Conservation (phyloP, 2,113 vertebrate genomes). For the Sturnus vulgaris region DNA sequence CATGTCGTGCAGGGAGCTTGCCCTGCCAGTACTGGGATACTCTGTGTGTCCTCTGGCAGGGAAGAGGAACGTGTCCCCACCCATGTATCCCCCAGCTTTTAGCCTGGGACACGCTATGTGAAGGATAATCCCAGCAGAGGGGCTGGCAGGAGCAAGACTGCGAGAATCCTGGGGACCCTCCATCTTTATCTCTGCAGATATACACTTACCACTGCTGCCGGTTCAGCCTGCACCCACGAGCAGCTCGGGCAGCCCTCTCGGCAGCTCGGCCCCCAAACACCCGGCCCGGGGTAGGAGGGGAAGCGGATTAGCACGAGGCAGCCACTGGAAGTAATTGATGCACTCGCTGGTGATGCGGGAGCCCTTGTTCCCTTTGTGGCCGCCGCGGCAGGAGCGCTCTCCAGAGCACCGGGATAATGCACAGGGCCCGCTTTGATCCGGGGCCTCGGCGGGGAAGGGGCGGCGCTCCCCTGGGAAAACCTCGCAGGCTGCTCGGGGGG, state of each 20-base stretch:
- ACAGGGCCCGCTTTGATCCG: not conserved
- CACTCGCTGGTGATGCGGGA: slow-evolving; percentile 32
- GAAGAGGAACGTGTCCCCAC: not conserved
- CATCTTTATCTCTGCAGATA: not conserved
- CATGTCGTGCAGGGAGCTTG: accelerated
- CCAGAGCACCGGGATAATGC: not conserved
- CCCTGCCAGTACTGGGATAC: not conserved
- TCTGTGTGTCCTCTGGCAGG: not conserved
- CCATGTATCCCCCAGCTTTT: not conserved
- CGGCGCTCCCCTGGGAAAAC: not conserved
- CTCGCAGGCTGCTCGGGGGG: not conserved
- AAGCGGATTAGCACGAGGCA: slow-evolving; percentile 46
- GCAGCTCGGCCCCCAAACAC: not conserved
- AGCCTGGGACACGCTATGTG: not conserved
- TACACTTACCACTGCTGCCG: accelerated
- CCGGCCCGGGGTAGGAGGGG: not conserved
- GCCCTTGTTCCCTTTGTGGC: slow-evolving; percentile 59
- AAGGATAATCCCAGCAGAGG: not conserved
- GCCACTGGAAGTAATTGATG: slow-evolving; percentile 66
- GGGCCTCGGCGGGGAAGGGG: not conserved
- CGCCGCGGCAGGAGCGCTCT: not conserved
- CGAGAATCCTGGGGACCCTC: not conserved
- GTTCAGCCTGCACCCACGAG: not conserved
- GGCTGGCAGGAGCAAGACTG: not conserved
- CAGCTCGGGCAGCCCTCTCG: not conserved